Evolutionary conservation across 2,888 invertebrate species (phyloP), one percentile per base, ranked within the genome.

Genomic region (Dolomedes plantarius): DNA sequence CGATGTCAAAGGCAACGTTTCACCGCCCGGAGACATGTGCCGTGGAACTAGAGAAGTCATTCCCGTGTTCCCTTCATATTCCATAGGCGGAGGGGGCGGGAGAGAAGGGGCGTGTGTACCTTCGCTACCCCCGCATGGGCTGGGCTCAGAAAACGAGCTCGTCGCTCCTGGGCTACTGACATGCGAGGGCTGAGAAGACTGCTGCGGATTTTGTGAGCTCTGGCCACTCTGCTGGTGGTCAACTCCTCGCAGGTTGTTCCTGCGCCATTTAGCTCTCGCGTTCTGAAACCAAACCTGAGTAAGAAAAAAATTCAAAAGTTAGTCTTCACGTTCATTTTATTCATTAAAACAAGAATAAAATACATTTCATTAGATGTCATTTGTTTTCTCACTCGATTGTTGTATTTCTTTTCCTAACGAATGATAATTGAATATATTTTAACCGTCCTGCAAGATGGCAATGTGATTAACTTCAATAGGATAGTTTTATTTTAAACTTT

Each of bases 241-340:
- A 62, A 74, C 72, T 68, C 77, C 77, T 65, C 89, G 86, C 13
- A 89, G 85, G 62, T 89, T 94, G 94, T 96, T 98, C 73, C 99
- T 94, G 89, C 99, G 94, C 96, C 98, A 99, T 93, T 99, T 99
- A 64, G 99, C 99, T 76, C 99, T 93, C 0, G 99, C 89, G 91
- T 99, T 99, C 94, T 99, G 99, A 92, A 99, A 99, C 99, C 99
- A 99, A 1, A 99, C 98, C 98, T 99, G 94, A n/a, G 73, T 68
- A 3, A n/a, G 56, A 19, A n/a, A 29, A 9, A 74, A 16, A 23
- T n/a, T n/a, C n/a, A n/a, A n/a, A 19, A 32, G n/a, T n/a, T n/a
- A n/a, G n/a, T n/a, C n/a, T n/a, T n/a, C n/a, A n/a, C n/a, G n/a
- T n/a, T n/a, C n/a, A n/a, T n/a, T n/a, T n/a, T n/a, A n/a, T n/a